Base-by-base conservation (phyloP, 1,140 invertebrate genomes). In the Drosophila kohkoa region DNA sequence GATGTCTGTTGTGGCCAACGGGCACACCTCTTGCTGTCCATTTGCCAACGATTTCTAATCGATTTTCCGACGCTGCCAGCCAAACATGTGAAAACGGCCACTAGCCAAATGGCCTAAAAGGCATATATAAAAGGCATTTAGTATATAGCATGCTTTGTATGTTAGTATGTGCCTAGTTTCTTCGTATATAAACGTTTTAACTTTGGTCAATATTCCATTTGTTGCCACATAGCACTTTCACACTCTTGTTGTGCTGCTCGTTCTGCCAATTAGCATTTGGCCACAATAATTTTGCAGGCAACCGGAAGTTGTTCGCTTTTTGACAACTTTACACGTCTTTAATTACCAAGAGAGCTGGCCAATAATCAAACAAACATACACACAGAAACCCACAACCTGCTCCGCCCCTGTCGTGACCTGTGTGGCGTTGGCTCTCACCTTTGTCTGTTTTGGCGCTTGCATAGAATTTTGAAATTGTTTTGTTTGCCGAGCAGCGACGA, bases 1-100 rank as follows among this genome's bases (percentile, higher is more conserved):
- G 48, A 38, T 64, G 73, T 71, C 64, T 65, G 48, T 68, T 78
- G 55, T 68, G 68, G 83, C 83, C 83, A 69, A 68, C 80, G 83
- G 83, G 85, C 82, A 87, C 82, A 87, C 82, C 82, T 87, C 83
- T 80, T 75, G 83, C 83, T 89, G 85, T 87, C 83, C 83, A 87
- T 87, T 88, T 87, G 80, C 80, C 85, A 88, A 75, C 80, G 83
- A 83, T 87, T 87, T 87, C 83, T 87, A 87, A 87, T 87, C 85
- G 83, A 87, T 87, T 87, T 87, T 87, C 85, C 82, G 69, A 57
- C 74, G 75, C 79, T 74, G 73, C 55, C 55, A 52, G 51, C 67
- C 48, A 57, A 75, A 68, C 64, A 74, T 79, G 75, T 77, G 75
- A 74, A 79, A 79, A 62, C 68, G 75, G 59, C 77, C 77, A 35